phyloP scores from a whole-genome alignment of 2,797 vertebrate genomes.

The Clarias laeviceps region DNA sequence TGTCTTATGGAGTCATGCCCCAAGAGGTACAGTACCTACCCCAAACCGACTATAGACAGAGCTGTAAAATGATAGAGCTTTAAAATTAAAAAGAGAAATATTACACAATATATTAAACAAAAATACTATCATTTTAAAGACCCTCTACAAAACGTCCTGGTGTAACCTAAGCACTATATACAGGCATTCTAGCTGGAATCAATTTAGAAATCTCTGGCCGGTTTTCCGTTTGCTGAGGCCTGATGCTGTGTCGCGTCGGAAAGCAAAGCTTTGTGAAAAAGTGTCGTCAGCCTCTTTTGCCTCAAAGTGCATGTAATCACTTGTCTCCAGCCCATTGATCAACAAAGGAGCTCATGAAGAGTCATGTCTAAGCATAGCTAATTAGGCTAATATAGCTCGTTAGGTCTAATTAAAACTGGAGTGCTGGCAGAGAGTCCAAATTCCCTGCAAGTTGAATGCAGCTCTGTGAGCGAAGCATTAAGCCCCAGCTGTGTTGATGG shows the following conservation, averaged over 20 bases:
- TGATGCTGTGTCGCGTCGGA: not conserved
- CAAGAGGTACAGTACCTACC: too few relatives aligned
- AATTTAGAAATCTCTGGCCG: not conserved
- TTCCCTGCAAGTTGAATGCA: constrained; percentile 17
- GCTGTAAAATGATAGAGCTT: too few relatives aligned
- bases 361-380: constrained; percentile 69
- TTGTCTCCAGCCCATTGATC: constrained; percentile 71
- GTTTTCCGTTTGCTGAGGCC: not conserved
- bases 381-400: constrained; percentile 71
- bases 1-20: too few relatives aligned
- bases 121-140: too few relatives aligned
- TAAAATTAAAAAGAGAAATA: too few relatives aligned
- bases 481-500: constrained; percentile 23
- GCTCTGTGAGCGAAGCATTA: constrained; percentile 26
- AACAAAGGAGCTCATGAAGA: constrained; percentile 67
- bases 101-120: too few relatives aligned
- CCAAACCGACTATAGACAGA: too few relatives aligned
- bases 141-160: not conserved
- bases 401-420: constrained; percentile 71
- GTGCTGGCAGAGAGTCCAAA: constrained; percentile 52
- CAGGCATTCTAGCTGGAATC: not conserved
- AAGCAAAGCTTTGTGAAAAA: constrained; percentile 13
- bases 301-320: constrained; percentile 66
- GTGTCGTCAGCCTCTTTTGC: constrained; percentile 55
- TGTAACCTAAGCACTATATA: not conserved